A percentile compares a stretch with the other conserved stretches of the same genome.
Evolutionary conservation across 2,888 invertebrate genomes (phyloP).

Genomic region (Diarsia brunnea): DNA sequence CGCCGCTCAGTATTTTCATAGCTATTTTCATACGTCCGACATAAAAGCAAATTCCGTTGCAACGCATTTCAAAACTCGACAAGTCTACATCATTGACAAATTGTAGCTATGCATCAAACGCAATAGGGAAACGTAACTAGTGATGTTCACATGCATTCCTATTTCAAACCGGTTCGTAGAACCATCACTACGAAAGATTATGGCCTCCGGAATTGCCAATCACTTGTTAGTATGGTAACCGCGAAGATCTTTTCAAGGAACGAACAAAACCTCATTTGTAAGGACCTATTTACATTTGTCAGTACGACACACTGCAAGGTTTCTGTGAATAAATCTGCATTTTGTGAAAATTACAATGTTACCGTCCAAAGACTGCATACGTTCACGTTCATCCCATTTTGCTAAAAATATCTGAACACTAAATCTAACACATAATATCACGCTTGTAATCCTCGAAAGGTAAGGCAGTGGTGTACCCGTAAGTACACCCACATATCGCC

Average conservation of each 20-base stretch:
- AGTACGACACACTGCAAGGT: neutral
- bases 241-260: constrained; percentile 12
- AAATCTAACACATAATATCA: no score
- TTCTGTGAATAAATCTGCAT: constrained; percentile 22
- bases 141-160: constrained; percentile 64
- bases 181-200: constrained; percentile 45
- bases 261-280: constrained; percentile 23
- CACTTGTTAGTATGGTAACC: constrained; percentile 51
- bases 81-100: constrained; percentile 33
- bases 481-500: no score
- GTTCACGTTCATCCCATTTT: neutral
- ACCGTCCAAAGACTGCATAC: neutral
- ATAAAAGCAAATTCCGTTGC: constrained; percentile 33
- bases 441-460: no score
- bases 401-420: neutral
- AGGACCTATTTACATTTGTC: constrained; percentile 22
- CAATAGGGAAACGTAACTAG: constrained; percentile 50
- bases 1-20: constrained; percentile 14
- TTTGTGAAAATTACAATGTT: constrained; percentile 23
- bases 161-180: constrained; percentile 53
- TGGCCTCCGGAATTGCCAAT: constrained; percentile 57
- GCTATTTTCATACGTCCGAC: constrained; percentile 26
- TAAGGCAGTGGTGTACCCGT: no score
- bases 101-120: constrained; percentile 49
- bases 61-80: constrained; percentile 15